Conservation (phyloP, 2,888 invertebrate species). For the Coelopa pilipes region DNA sequence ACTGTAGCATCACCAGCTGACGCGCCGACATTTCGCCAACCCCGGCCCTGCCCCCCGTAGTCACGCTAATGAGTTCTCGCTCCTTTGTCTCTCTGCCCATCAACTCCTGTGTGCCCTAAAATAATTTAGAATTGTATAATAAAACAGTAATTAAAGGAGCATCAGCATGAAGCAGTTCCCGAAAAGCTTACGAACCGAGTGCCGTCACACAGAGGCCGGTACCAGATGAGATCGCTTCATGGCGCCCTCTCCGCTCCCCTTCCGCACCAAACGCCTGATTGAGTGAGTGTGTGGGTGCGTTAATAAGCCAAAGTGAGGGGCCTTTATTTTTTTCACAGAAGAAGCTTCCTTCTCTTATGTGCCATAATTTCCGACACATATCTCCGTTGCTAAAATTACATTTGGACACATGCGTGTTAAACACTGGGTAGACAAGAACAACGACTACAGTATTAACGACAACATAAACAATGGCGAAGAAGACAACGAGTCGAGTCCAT, state of each 20-base stretch:
- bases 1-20: too few relatives aligned
- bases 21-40: too few relatives aligned
- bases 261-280: too few relatives aligned
- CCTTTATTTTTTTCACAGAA: constrained; percentile 25
- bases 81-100: not conserved
- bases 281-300: constrained; percentile 21
- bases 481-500: too few relatives aligned
- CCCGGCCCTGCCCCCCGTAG: too few relatives aligned
- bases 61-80: not conserved
- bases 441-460: too few relatives aligned
- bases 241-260: too few relatives aligned
- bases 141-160: not conserved
- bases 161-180: constrained; percentile 11
- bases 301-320: constrained; percentile 26
- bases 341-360: constrained; percentile 13
- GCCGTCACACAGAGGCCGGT: too few relatives aligned
- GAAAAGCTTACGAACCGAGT: not conserved
- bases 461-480: too few relatives aligned
- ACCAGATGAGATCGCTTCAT: too few relatives aligned
- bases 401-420: constrained; percentile 7
- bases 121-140: not conserved
- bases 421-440: too few relatives aligned
- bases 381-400: constrained; percentile 16
- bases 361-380: constrained; percentile 13
- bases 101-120: not conserved